These are phyloP conservation scores for Myoxocephalus aenaeus DNA, from an alignment of 2,797 vertebrate genomes.

Conservation along the genomic window DNA sequence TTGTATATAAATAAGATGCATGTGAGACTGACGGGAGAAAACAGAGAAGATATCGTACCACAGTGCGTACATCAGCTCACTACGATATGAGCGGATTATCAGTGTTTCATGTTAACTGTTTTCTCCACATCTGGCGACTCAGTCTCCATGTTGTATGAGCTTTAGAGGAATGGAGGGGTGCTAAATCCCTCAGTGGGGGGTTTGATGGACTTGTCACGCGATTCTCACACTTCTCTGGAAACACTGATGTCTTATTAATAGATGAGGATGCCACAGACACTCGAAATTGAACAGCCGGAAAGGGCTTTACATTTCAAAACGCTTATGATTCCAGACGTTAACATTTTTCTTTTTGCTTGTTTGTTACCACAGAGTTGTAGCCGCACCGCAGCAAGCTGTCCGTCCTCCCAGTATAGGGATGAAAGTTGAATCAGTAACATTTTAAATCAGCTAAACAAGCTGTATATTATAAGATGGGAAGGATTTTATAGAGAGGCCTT, in stretches of 20 bases:
- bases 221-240: slow-evolving; percentile 54
- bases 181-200: slow-evolving; percentile 61
- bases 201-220: slow-evolving; percentile 60
- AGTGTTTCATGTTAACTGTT: slow-evolving; percentile 49
- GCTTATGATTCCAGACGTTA: slow-evolving; percentile 18
- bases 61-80: slow-evolving; percentile 30
- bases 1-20: background rate
- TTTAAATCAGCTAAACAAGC: background rate
- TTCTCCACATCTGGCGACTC: slow-evolving; percentile 35
- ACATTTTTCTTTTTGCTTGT: background rate
- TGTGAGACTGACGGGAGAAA: slow-evolving; percentile 26
- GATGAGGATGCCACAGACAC: slow-evolving; percentile 37
- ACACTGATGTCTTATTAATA: slow-evolving; percentile 62
- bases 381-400: background rate
- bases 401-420: background rate
- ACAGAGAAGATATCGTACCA: slow-evolving; percentile 16
- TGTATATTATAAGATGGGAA: background rate
- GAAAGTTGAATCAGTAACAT: background rate
- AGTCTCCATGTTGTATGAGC: slow-evolving; percentile 36
- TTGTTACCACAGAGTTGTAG: background rate
- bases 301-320: slow-evolving; percentile 51
- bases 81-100: slow-evolving; percentile 47
- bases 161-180: slow-evolving; percentile 45
- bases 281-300: slow-evolving; percentile 31
- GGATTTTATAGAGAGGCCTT: background rate